Evolutionary conservation across 2,113 vertebrate genomes (phyloP), one percentile per base, ranked within the genome.

Genomic region (Pyrgilauda ruficollis): DNA sequence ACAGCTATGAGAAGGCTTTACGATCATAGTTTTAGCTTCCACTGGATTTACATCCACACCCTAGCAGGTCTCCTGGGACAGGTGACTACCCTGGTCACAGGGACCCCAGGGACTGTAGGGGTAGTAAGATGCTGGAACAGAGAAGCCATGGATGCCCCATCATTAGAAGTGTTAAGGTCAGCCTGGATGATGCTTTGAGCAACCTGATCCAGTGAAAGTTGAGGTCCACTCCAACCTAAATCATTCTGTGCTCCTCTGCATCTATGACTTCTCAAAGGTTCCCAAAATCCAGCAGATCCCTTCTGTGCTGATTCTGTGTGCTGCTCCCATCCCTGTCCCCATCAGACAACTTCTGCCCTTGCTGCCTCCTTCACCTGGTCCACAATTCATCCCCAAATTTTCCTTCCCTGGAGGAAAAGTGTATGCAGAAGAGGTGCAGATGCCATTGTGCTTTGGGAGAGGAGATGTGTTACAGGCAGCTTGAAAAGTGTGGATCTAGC

Each of bases 261-360:
- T 31, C 31, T n/a, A 6, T 50, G 27, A 59, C 22, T 82, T 59
- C 20, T 55, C 41, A 76, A 68, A 64, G 13, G 11, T 35, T 72
- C 24, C 23, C 35, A 37, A 46, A 47, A 68, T 10, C 6, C 62
- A 72, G 13, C 11, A 89, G 15, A 47, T 43, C 15, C 37, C 13
- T 89, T 82, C 56, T 78, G 8, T 35, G 33, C 9, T 69, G 28
- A 18, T 66, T 88, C 46, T 74, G 23, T 35, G 11, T 4, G 4
- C 28, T 86, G 41, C 4, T 39, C 10, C 50, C 49, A 46, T 20
- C 13, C 14, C 33, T 69, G 9, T 33, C 14, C 24, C 30, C 33
- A 59, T 20, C 9, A 1, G 0, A 64, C 15, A 3, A 4, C 31
- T 87, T 73, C 49, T 26, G 23, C 9, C 12, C 20, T 81, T 0